phyloP scores from a whole-genome alignment of 2,113 vertebrate species.

The Mobula birostris region DNA sequence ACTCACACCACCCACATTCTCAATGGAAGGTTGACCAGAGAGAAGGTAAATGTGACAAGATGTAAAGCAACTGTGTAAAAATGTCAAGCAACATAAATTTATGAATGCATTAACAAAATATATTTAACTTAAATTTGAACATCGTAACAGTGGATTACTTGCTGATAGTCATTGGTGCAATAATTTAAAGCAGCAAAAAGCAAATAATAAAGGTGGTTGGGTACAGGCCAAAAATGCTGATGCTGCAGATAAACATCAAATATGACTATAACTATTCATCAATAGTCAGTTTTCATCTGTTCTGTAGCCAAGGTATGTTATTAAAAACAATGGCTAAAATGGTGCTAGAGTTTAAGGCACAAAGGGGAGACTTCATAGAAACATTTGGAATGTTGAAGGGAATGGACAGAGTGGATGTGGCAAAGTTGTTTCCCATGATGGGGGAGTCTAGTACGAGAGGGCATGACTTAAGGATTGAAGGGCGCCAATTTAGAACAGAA shows the following conservation, averaged over 20 bases:
- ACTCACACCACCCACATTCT: background rate
- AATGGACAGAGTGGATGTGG: no score
- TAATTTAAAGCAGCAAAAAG: background rate
- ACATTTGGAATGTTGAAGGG: no score
- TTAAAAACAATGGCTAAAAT: background rate
- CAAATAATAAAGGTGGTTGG: background rate
- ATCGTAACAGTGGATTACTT: background rate
- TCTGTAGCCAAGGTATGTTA: background rate
- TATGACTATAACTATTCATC: background rate
- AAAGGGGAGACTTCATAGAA: background rate
- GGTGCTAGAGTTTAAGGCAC: background rate
- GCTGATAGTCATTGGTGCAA: background rate
- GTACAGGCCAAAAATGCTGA: background rate
- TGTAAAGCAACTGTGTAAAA: background rate
- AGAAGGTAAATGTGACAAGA: background rate
- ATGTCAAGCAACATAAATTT: background rate
- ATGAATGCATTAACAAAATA: background rate
- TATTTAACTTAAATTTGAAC: background rate
- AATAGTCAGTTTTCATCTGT: background rate
- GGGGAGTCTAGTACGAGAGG: no score
- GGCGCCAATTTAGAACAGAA: no score
- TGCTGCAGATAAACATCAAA: background rate
- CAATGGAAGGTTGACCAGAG: background rate
- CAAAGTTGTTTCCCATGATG: no score
- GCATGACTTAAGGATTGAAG: no score